Conservation (phyloP, 2,888 invertebrate species). For the Lymantria monacha region DNA sequence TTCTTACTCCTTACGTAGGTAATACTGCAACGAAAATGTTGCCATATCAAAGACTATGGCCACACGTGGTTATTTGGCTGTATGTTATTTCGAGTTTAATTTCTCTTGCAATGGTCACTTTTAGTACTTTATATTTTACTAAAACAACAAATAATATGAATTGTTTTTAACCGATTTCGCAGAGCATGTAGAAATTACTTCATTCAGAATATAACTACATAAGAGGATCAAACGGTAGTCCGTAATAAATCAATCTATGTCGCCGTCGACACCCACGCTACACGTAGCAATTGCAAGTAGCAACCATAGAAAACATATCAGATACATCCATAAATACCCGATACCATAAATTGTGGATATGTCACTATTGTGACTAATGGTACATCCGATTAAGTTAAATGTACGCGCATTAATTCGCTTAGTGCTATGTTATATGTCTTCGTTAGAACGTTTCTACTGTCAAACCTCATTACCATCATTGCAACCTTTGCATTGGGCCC, state of each 20-base stretch:
- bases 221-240: constrained; percentile 10
- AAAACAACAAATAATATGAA: too few relatives aligned
- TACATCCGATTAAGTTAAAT: constrained; percentile 4
- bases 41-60: too few relatives aligned
- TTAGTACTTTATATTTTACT: too few relatives aligned
- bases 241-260: constrained; percentile 36
- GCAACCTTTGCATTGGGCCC: not conserved
- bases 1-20: too few relatives aligned
- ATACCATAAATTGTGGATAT: constrained; percentile 24
- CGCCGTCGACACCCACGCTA: constrained; percentile 32
- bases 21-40: too few relatives aligned
- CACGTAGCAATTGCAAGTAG: constrained; percentile 11
- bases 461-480: not conserved
- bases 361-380: constrained; percentile 13
- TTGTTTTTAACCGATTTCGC: too few relatives aligned
- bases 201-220: too few relatives aligned
- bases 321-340: constrained; percentile 24
- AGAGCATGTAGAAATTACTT: too few relatives aligned
- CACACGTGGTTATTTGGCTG: too few relatives aligned
- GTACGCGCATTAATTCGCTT: not conserved
- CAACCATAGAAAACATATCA: constrained; percentile 8
- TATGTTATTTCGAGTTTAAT: too few relatives aligned
- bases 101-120: too few relatives aligned
- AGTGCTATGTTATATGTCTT: not conserved
- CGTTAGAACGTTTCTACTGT: not conserved